Percentiles rank a stretch among this genome's conserved stretches.
phyloP scores from a whole-genome alignment of 2,113 vertebrate genomes.

The Eubucco bourcierii region DNA sequence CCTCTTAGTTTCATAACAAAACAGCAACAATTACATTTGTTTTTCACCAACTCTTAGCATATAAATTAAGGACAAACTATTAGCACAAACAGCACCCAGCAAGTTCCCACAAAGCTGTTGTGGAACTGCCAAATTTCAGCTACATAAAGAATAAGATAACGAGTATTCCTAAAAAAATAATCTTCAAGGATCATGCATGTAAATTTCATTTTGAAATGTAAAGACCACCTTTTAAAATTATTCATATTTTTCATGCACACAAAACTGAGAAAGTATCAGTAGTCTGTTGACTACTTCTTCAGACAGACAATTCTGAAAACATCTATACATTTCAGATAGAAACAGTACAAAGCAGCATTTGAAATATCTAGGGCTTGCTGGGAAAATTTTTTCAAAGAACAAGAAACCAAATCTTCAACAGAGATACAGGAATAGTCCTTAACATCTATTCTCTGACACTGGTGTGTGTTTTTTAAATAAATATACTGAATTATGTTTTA shows the following conservation, averaged over 20 bases:
- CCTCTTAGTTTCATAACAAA: not conserved
- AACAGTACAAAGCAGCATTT: not conserved
- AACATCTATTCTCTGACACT: not conserved
- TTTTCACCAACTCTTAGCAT: not conserved
- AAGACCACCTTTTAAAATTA: not conserved
- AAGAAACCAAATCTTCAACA: not conserved
- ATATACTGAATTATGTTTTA: not conserved
- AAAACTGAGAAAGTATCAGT: not conserved
- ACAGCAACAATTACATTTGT: not conserved
- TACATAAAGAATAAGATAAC: not conserved
- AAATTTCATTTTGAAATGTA: not conserved
- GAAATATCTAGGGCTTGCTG: not conserved
- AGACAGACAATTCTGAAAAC: not conserved
- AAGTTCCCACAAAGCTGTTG: not conserved
- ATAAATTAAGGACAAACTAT: not conserved
- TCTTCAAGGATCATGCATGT: not conserved
- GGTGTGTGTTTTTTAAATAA: not conserved
- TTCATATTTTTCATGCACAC: not conserved
- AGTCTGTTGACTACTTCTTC: not conserved
- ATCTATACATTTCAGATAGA: not conserved
- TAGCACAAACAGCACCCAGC: not conserved
- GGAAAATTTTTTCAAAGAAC: not conserved
- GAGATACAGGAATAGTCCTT: not conserved
- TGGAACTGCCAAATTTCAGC: not conserved
- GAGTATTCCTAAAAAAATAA: not conserved